Base-by-base conservation (phyloP, 1,140 invertebrate species). In the Fopius arisanus region DNA sequence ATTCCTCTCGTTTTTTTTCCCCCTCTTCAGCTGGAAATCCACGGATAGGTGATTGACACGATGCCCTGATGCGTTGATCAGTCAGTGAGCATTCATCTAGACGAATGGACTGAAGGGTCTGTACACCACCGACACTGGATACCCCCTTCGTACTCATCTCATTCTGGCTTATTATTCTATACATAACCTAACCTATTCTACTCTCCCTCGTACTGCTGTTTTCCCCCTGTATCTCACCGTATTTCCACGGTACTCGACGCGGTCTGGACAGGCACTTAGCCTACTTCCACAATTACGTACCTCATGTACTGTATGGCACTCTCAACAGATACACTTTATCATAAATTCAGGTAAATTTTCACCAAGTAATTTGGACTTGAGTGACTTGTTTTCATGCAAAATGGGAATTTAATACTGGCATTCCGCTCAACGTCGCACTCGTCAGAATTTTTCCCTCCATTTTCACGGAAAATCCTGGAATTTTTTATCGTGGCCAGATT, bases 61-160 rank as follows among this genome's bases (percentile, higher is more conserved):
- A 72, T 23, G 54, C 59, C 43, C 14, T 7, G 23, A 70, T 48
- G 51, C 43, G 51, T 19, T 40, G 19, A 62, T 33, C 28, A 12
- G 40, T 51, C 63, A 54, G 65, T 51, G 40, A 41, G 10, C 62
- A 37, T 63, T 28, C 29, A 69, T 74, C 74, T 29, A 12, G 6
- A 59, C 54, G 54, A 65, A 62, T 37, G 40, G 43, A 37, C 10
- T 16, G 48, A 62, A 26, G 62, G 29, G 14, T 29, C 37, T 23
- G 16, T 48, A 48, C 43, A 19, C 70, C 67, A 73, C 48, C 70
- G 70, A 48, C 65, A 66, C 37, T 51, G 67, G 63, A 78, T 74
- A 75, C 31, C 33, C 23, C 59, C 41, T 9, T 26, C 41, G 51
- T 66, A 41, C 23, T 71, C 33, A 19, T 66, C 19, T 54, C 23